Percentiles rank a stretch among this genome's conserved stretches.
phyloP scores from a whole-genome alignment of 92 coral and sea anemone species.

The Desmophyllum pertusum region DNA sequence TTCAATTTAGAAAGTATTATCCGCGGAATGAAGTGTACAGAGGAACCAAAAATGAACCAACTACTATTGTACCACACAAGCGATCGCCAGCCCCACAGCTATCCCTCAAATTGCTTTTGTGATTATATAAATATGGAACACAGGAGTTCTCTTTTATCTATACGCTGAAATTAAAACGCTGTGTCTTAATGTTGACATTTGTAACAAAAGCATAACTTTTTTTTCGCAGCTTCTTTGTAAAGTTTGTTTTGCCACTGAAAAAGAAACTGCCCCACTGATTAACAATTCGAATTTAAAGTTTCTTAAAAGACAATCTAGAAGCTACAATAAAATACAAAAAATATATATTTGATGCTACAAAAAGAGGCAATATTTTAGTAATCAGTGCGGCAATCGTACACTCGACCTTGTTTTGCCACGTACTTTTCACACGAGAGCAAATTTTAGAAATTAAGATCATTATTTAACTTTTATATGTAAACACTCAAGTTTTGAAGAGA shows the following conservation, averaged over 20 bases:
- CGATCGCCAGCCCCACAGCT: not conserved
- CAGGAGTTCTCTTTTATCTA: not conserved
- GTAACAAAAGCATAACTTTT: not conserved
- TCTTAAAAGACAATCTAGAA: not conserved
- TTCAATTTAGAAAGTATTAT: not conserved
- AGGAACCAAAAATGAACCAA: not conserved
- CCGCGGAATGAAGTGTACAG: not conserved
- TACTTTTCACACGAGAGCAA: not conserved
- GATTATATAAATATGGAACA: not conserved
- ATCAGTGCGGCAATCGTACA: not conserved
- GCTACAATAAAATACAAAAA: not conserved
- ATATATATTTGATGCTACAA: too few relatives aligned
- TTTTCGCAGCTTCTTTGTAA: not conserved
- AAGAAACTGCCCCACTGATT: not conserved
- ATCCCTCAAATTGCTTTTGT: not conserved
- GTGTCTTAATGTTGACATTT: constrained; percentile 7
- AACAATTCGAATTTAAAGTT: not conserved
- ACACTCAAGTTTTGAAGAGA: not conserved
- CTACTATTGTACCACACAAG: not conserved
- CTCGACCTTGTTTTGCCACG: not conserved
- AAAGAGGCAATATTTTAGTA: not conserved
- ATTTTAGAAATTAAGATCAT: not conserved
- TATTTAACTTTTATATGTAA: not conserved
- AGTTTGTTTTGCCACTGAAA: not conserved
- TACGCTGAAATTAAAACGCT: not conserved